Evolutionary conservation across 2,888 invertebrate species (phyloP).

Genomic region (Synergus japonicus): DNA sequence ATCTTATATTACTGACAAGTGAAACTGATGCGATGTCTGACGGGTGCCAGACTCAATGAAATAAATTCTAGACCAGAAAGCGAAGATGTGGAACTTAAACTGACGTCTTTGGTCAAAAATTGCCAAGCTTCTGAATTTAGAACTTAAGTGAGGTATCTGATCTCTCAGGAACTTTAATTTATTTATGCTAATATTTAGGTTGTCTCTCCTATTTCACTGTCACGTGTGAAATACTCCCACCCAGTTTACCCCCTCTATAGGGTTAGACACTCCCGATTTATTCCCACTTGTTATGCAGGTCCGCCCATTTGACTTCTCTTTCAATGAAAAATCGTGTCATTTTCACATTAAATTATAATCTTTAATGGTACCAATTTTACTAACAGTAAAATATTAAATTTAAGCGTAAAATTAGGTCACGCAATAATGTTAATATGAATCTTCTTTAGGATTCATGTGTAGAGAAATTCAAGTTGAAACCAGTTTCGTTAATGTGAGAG

Average conservation of each 20-base stretch:
- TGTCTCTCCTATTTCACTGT: not conserved
- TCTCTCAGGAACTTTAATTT: not conserved
- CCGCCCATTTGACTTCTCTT: too few relatives aligned
- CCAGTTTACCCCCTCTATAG: not conserved
- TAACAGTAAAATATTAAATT: too few relatives aligned
- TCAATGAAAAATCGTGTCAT: too few relatives aligned
- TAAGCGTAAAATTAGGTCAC: too few relatives aligned
- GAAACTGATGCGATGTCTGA: constrained; percentile 1
- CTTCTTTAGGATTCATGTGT: not conserved
- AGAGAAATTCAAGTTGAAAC: not conserved
- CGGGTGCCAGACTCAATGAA: not conserved
- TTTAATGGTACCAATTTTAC: too few relatives aligned
- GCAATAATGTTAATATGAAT: not conserved
- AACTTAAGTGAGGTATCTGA: not conserved
- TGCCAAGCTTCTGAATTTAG: not conserved
- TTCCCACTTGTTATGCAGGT: not conserved
- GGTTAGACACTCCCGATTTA: not conserved
- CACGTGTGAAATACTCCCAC: not conserved
- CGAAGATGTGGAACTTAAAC: not conserved
- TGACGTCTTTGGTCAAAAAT: not conserved
- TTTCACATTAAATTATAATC: too few relatives aligned
- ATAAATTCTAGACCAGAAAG: constrained; percentile 2
- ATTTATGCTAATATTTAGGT: not conserved
- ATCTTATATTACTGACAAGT: not conserved
- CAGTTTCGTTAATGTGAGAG: not conserved